A percentile compares a stretch with the other conserved stretches of the same genome.
Conservation (phyloP, 2,888 invertebrate genomes). For the Geotrupes spiniger region DNA sequence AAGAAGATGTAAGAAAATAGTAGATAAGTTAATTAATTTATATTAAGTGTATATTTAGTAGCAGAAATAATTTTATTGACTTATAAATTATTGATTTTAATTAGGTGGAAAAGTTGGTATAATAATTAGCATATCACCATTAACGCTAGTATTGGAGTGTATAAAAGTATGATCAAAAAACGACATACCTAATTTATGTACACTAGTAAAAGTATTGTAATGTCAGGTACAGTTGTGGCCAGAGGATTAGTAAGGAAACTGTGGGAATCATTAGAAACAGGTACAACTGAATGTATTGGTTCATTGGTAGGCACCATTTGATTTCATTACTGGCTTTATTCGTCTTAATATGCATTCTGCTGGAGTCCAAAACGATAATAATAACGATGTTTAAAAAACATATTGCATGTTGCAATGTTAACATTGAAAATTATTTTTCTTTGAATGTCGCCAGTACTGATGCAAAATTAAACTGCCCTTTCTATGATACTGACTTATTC, state of each 20-base stretch:
- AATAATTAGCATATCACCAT: constrained; percentile 49
- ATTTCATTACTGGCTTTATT: constrained; percentile 30
- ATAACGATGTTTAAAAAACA: constrained; percentile 51
- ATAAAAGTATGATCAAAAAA: constrained; percentile 50
- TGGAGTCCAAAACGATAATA: constrained; percentile 53
- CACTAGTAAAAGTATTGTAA: constrained; percentile 40
- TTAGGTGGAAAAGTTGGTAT: constrained; percentile 51
- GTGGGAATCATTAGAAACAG: constrained; percentile 40
- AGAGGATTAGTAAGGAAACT: constrained; percentile 38
- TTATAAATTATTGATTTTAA: constrained; percentile 32
- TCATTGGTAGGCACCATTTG: constrained; percentile 43
- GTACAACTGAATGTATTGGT: constrained; percentile 38
- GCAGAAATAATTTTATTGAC: background rate
- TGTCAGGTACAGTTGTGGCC: constrained; percentile 44
- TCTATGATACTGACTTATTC: constrained; percentile 50
- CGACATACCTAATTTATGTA: constrained; percentile 49
- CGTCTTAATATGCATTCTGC: constrained; percentile 45
- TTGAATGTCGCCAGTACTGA: constrained; percentile 54
- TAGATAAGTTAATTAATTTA: constrained; percentile 5
- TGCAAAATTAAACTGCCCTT: constrained; percentile 52
- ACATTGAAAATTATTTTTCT: constrained; percentile 47
- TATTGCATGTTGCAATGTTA: constrained; percentile 53
- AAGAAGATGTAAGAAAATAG: background rate
- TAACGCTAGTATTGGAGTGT: constrained; percentile 44
- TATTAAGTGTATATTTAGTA: background rate